phyloP scores from a whole-genome alignment of 1,140 invertebrate genomes.

The Heliconius melpomene region DNA sequence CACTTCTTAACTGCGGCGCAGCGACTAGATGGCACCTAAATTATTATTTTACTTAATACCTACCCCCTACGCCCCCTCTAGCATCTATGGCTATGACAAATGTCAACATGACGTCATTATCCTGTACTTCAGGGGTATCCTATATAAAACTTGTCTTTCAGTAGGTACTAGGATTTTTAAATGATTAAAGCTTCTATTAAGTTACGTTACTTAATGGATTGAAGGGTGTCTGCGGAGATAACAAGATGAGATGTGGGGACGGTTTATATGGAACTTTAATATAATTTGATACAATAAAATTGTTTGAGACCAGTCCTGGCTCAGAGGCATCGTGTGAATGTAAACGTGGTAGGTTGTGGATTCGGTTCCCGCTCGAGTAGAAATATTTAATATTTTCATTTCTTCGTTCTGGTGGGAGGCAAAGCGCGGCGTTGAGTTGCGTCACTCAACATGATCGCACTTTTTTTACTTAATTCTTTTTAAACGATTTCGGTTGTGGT shows the following conservation, averaged over 20 bases:
- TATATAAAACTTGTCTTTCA: neutral
- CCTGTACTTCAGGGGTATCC: neutral
- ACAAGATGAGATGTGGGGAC: neutral
- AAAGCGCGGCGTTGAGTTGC: too few species aligned
- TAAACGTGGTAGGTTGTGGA: too few species aligned
- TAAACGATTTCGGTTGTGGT: too few species aligned
- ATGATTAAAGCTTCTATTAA: slow-evolving; percentile 9
- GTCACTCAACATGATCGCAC: too few species aligned
- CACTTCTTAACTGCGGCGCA: too few species aligned
- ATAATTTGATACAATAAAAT: neutral
- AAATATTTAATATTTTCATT: too few species aligned
- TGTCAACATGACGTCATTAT: neutral
- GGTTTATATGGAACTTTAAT: neutral
- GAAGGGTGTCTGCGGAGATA: slow-evolving; percentile 14
- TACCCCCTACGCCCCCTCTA: too few species aligned
- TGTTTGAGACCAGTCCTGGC: too few species aligned
- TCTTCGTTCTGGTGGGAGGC: too few species aligned
- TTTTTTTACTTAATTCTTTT: too few species aligned
- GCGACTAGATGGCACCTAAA: neutral
- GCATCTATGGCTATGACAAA: neutral
- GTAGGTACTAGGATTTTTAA: neutral
- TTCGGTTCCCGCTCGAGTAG: too few species aligned
- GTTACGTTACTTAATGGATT: slow-evolving; percentile 5
- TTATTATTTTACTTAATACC: neutral
- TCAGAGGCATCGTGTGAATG: too few species aligned